phyloP scores from a whole-genome alignment of 2,113 vertebrate species.

The Chaenocephalus aceratus region DNA sequence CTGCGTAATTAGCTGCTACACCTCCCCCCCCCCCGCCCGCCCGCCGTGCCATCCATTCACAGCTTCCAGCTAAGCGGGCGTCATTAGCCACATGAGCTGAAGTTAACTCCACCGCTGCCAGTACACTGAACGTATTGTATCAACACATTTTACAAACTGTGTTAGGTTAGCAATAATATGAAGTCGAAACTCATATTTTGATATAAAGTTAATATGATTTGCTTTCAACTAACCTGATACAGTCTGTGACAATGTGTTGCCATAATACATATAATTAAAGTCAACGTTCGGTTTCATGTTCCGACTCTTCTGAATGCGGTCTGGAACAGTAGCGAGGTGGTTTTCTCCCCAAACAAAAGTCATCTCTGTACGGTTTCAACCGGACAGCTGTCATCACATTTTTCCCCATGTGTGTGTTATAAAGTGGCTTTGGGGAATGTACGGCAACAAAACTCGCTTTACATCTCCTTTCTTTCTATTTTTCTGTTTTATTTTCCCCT shows the following conservation, averaged over 20 bases:
- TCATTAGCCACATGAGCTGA: conserved; percentile 55
- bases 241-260: too few relatives aligned
- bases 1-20: conserved; percentile 74
- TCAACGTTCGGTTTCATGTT: background rate
- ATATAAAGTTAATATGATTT: too few relatives aligned
- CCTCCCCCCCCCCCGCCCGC: conserved; percentile 62
- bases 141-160: too few relatives aligned
- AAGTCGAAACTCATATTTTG: too few relatives aligned
- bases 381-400: conserved; percentile 34
- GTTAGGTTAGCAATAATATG: too few relatives aligned
- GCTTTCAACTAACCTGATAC: too few relatives aligned
- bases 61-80: conserved; percentile 47
- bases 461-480: conserved; percentile 27
- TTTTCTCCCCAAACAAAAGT: conserved; percentile 31
- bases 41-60: conserved; percentile 69
- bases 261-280: too few relatives aligned
- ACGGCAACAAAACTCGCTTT: conserved; percentile 24
- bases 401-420: conserved; percentile 13
- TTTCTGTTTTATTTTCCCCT: conserved; percentile 46
- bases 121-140: background rate
- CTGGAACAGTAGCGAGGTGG: conserved; percentile 25
- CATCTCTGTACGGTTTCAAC: conserved; percentile 24
- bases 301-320: background rate
- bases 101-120: conserved; percentile 36
- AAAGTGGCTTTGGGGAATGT: conserved; percentile 12